Base-by-base conservation (phyloP, 1,140 invertebrate genomes). In the Drosophila sucinea region DNA sequence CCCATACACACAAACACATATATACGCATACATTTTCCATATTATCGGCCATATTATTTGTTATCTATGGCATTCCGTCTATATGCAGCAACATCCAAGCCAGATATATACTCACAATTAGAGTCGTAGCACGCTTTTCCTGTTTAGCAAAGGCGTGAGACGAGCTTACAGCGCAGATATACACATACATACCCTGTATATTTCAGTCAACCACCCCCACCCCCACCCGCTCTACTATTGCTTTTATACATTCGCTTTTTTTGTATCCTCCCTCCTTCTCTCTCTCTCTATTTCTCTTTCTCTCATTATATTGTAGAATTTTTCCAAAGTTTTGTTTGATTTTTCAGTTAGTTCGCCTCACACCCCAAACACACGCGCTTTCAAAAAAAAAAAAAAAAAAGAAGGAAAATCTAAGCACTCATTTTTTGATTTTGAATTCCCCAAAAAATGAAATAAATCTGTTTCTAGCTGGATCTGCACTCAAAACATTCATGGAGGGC, bases 381-480 rank as follows among this genome's bases (percentile, higher is more conserved):
- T n/a, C 38, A 44, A 23, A 60, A 41, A 51, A 25, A 38, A 60
- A 54, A 70, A 64, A 75, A 73, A 67, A 62, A 66, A 33, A 65
- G 38, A 68, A 38, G 56, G 68, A 72, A 70, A 72, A 30, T 17
- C 17, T 17, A 17, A 17, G 17, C 17, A 17, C 17, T 17, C 17
- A 11, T 38, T 38, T 38, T 11, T 38, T 7, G 33, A 38, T 38
- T 11, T 38, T 10, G 11, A 40, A 40, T 25, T 47, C 0, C 4
- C 44, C n/a, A 67, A 64, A 67, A 74, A 58, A 79, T 10, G n/a
- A 51, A 56, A 65, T 77, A 83, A 89, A 86, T 86, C 79, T 87
- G 77, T 89, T 89, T 89, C 84, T 89, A 89, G 84, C 84, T 89
- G 84, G 84, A 89, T 58, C 77, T 66, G 71, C 77, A 70, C 66